These are phyloP conservation scores for Drosophila nigrodunni DNA, from an alignment of 1,140 invertebrate genomes.

Conservation along the genomic window DNA sequence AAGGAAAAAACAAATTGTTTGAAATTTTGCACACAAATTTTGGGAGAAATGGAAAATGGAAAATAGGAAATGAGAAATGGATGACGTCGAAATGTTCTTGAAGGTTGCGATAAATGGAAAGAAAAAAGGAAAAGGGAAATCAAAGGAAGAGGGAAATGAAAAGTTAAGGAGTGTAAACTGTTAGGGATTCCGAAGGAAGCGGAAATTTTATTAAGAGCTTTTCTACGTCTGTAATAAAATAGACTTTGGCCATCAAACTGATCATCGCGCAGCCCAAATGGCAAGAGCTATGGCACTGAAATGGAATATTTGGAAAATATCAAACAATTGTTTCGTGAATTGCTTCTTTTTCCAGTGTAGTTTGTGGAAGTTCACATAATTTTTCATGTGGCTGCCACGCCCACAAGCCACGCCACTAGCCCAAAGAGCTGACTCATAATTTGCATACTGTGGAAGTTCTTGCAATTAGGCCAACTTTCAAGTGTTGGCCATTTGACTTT, in stretches of 20 bases:
- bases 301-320: too few relatives aligned
- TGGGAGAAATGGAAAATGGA: conserved; percentile 65
- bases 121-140: neutral
- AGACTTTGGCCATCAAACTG: too few relatives aligned
- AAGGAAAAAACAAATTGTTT: conserved; percentile 63
- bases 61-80: conserved; percentile 77
- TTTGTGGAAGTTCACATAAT: neutral
- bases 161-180: conserved; percentile 4
- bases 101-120: conserved; percentile 80
- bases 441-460: conserved; percentile 1
- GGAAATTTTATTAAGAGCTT: neutral
- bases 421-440: conserved; percentile 29
- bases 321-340: too few relatives aligned
- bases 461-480: conserved; percentile 58
- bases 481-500: conserved; percentile 51
- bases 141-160: neutral
- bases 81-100: conserved; percentile 80
- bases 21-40: conserved; percentile 59
- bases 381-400: conserved; percentile 13
- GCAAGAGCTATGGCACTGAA: too few relatives aligned
- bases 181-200: conserved; percentile 1
- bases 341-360: too few relatives aligned
- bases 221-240: too few relatives aligned
- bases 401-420: neutral
- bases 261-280: too few relatives aligned